A percentile compares a stretch with the other conserved stretches of the same genome.
These are phyloP conservation scores for Paramormyrops hopkinsi DNA, from an alignment of 2,797 vertebrate species.

Conservation along the genomic window DNA sequence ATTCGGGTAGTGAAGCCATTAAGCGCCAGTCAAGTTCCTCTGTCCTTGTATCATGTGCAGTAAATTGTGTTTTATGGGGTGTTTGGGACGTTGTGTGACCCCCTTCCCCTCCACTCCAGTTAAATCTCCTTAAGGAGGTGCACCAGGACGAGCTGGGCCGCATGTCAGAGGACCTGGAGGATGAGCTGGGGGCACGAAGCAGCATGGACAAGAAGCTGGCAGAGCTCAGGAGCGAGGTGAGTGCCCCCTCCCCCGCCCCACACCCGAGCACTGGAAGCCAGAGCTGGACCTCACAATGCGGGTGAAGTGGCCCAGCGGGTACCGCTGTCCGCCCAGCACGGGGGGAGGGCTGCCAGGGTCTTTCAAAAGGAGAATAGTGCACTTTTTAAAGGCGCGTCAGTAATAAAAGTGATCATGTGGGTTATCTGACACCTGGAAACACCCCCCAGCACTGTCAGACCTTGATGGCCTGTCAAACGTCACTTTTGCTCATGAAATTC, in stretches of 20 bases:
- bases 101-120: constrained; percentile 48
- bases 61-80: not conserved
- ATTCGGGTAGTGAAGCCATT: not conserved
- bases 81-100: not conserved
- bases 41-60: not conserved
- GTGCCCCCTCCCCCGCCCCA: not conserved
- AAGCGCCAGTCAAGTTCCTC: not conserved
- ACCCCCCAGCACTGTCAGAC: not conserved
- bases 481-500: not conserved
- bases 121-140: constrained; percentile 87
- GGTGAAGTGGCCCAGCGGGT: not conserved
- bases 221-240: constrained; percentile 84
- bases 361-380: not conserved
- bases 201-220: constrained; percentile 97
- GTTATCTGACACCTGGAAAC: not conserved
- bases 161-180: constrained; percentile 91
- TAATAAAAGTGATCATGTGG: not conserved
- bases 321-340: not conserved
- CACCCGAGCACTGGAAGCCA: not conserved
- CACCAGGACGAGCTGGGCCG: constrained; percentile 92
- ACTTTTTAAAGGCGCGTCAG: not conserved
- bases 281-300: not conserved
- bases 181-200: constrained; percentile 84
- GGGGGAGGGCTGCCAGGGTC: not conserved
- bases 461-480: not conserved